Evolutionary conservation across 2,888 invertebrate genomes (phyloP), one percentile per base, ranked within the genome.

Genomic region (Prosopocoilus inquinatus): DNA sequence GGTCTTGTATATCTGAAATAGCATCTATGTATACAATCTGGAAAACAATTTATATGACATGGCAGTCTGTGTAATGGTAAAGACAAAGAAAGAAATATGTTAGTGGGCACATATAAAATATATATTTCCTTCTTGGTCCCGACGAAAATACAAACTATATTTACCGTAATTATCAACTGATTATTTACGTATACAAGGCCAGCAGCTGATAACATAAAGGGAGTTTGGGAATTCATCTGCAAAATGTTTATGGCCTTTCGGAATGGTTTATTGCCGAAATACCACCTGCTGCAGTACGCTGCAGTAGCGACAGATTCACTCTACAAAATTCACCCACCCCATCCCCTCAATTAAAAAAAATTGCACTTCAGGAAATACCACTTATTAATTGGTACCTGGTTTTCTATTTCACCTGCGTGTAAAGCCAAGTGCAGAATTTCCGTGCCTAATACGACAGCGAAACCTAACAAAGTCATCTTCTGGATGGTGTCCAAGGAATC

Each of bases 181-280:
- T 60, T 60, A n/a, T 60, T 60, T 4, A 60, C 34, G 11, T 47
- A 33, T 1, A 53, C 32, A 9, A 53, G 44, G 0, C 60, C 60
- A 20, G 48, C 12, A 2, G 60, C 60, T 15, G 57, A 45, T 35
- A 60, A 20, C 28, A 13, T 32, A 20, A 57, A 45, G 3, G 15
- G 33, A 11, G 50, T 53, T 28, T 60, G 57, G 1, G 60, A 47
- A 13, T 49, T 57, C 48, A 55, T 46, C 33, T 43, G 55, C n/a
- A 58, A 13, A 16, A 60, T 50, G 4, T 16, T 28, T 11, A 60
- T 16, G 13, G 49, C 53, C 13, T 45, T 49, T 16, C 50, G 47
- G 12, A 58, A 48, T 1, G 47, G 2, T 44, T 35, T 47, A 35
- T 50, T 49, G 11, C 55, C 53, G 47, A 58, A 58, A 34, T 57